phyloP scores from a whole-genome alignment of 2,888 invertebrate genomes.

The Megastigmus dorsalis region DNA sequence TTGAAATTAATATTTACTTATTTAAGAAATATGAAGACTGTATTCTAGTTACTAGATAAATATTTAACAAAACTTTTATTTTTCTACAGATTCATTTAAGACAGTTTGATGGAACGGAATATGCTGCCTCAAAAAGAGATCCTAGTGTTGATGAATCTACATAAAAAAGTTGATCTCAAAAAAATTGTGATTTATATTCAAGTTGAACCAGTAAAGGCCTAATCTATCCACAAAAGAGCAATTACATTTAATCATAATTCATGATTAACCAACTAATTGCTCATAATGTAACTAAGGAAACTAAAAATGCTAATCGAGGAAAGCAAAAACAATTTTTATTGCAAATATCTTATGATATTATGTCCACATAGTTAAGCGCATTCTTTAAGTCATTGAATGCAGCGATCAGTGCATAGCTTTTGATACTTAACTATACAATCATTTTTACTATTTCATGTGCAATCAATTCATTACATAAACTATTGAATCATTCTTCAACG shows the following conservation, averaged over 20 bases:
- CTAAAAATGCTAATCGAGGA: neutral
- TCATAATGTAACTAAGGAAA: neutral
- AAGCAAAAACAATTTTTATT: neutral
- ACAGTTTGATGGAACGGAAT: conserved; percentile 81
- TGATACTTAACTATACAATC: neutral
- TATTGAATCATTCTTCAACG: neutral
- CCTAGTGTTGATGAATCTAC: conserved; percentile 30
- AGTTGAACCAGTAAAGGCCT: too few species aligned
- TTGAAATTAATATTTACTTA: neutral
- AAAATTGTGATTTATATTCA: too few species aligned
- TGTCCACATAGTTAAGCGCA: too few species aligned
- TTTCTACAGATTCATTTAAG: conserved; percentile 81
- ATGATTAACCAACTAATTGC: too few species aligned
- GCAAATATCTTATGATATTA: too few species aligned
- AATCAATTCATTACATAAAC: neutral
- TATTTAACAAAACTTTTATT: neutral
- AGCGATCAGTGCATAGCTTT: too few species aligned
- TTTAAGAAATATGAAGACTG: neutral
- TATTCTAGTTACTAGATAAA: neutral
- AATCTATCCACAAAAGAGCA: neutral
- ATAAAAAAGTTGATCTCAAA: too few species aligned
- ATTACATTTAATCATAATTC: too few species aligned
- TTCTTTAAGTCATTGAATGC: too few species aligned
- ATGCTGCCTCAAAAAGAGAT: conserved; percentile 77
- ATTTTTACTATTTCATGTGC: neutral